Base-by-base conservation (phyloP, 2,113 vertebrate species). In the Halcyon malimbica region DNA sequence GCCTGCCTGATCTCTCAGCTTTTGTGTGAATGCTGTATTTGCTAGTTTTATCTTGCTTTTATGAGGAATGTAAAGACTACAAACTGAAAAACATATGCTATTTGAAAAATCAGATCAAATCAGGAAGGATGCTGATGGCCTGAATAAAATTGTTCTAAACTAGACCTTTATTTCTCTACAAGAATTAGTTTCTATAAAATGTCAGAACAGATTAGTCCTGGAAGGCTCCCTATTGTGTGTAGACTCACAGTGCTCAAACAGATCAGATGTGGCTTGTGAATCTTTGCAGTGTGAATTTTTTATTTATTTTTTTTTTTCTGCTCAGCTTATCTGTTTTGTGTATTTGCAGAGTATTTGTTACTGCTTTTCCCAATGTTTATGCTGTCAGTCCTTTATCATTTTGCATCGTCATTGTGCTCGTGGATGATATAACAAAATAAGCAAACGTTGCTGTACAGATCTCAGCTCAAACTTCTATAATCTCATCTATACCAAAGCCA, bases 101-200 rank as follows among this genome's bases (percentile, higher is more conserved):
- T 81, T 96, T 93, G 87, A 93, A 87, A 97, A 97, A 94, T 90
- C 81, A 85, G 87, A 88, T 91, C 90, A 84, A 79, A 90, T 91
- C 87, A 69, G 84, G 83, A 76, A 89, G 68, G 75, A 91, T 93
- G 68, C 74, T 92, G 83, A 95, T 91, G 75, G 39, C n/a, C 83
- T 95, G 73, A 94, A 85, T 74, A 93, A 79, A 89, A 94, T 83
- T 91, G 50, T 90, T 95, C n/a, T 15, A 93, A 96, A 94, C 59
- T 87, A 95, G 93, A 91, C 63, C n/a, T 93, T 95, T 94, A 93
- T 93, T 96, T 92, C 93, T 87, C 88, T 86, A 73, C 71, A 90
- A 95, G 88, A 95, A 92, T 93, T 89, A 69, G 87, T 75, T 77
- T 76, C 94, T 73, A 76, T 91, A 96, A 96, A 95, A 90, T 93